Evolutionary conservation across 1,140 invertebrate species (phyloP), one percentile per base, ranked within the genome.

Genomic region (Epicauta chinensis): DNA sequence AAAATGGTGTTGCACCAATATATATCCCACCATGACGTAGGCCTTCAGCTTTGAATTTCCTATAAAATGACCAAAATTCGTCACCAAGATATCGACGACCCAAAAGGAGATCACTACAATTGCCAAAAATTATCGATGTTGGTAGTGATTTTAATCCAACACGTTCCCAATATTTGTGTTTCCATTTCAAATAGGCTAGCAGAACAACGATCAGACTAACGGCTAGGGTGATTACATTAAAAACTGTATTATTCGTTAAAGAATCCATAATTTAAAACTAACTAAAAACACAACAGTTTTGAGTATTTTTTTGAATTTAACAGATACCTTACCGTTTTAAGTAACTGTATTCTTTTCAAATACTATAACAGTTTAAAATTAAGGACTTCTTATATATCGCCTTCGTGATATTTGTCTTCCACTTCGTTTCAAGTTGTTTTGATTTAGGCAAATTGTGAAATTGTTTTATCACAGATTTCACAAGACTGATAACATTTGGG

Each of bases 1-100:
- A 55, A 16, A 51, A 36, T 10, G 46, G 51, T 14, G 23, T 16
- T 9, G 36, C 36, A 35, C 36, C 30, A 15, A 48, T 29, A 31
- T 71, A 76, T 9, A 70, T 59, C 3, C 76, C 76, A 31, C 39
- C 58, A 50, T 55, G 49, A 40, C 44, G 49, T 14, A 43, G 36
- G 9, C 50, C 51, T 53, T 38, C 30, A 30, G 34, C 34, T 52
- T 58, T 59, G 4, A 58, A 41, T 37, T 65, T 31, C 9, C 45
- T 34, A 46, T 66, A 68, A 6, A 57, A 48, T n/a, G 59, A 53
- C 11, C 36, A 37, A 37, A 68, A 59, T 17, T 57, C 23, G 31
- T 62, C 57, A 37, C 55, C 61, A 16, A 66, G 56, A 46, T 34
- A 7, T 16, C 34, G 56, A 51, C 7, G 53, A 2, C 23, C 46